Percentiles rank a stretch among this genome's conserved stretches.
These are phyloP conservation scores for Hirtodrosophila duncani DNA, from an alignment of 2,888 invertebrate species.

Conservation along the genomic window DNA sequence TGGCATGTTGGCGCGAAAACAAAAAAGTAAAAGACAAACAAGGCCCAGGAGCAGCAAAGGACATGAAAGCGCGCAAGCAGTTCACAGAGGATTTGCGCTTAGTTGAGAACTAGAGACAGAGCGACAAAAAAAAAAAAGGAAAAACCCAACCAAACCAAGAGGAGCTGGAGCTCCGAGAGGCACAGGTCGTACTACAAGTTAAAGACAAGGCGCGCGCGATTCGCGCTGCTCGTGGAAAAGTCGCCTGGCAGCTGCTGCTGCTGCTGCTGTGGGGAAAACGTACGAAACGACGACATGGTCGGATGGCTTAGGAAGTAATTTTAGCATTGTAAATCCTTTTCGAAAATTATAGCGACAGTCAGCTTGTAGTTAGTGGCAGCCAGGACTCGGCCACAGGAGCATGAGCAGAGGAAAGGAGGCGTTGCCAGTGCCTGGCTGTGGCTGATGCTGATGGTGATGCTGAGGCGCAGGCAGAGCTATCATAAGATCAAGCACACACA, in stretches of 20 bases:
- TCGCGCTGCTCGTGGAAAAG: conserved; percentile 26
- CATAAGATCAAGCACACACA: conserved; percentile 61
- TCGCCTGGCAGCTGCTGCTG: conserved; percentile 12
- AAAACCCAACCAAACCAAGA: neutral
- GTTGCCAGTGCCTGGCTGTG: neutral
- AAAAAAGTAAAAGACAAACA: conserved; percentile 19
- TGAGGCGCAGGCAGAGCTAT: conserved; percentile 35
- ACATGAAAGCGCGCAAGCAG: neutral
- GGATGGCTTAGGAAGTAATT: conserved; percentile 71
- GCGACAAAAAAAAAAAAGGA: conserved; percentile 11
- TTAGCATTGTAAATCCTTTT: conserved; percentile 71
- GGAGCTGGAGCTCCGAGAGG: too few relatives aligned
- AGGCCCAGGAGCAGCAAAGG: neutral
- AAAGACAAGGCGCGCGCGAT: too few relatives aligned
- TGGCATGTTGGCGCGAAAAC: conserved; percentile 22
- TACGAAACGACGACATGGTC: conserved; percentile 61
- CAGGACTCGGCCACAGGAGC: conserved; percentile 9
- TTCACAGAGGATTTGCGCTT: conserved; percentile 57
- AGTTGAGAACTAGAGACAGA: conserved; percentile 41
- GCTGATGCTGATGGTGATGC: neutral
- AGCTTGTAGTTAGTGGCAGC: conserved; percentile 65
- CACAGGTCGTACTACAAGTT: too few relatives aligned
- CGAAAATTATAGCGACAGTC: conserved; percentile 71
- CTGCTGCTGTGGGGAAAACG: conserved; percentile 26
- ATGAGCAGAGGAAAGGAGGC: neutral